Conservation (phyloP, 1,140 invertebrate species). For the Nephila pilipes region DNA sequence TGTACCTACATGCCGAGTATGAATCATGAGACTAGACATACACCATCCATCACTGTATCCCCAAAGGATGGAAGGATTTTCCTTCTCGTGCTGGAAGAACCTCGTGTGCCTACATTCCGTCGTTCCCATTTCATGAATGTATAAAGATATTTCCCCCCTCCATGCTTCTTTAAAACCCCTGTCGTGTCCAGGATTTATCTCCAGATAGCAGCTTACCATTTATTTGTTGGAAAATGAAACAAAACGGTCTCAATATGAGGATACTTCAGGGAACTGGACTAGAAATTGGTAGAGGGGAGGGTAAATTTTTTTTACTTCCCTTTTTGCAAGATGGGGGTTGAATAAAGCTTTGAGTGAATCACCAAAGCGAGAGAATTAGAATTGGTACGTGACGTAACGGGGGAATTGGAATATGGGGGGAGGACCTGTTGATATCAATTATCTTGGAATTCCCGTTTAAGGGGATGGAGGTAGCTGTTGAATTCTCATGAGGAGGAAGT, state of each 20-base stretch:
- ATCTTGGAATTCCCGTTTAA: slow-evolving; percentile 36
- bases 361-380: neutral
- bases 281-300: slow-evolving; percentile 41
- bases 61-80: slow-evolving; percentile 63
- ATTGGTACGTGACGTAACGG: slow-evolving; percentile 25
- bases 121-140: slow-evolving; percentile 41
- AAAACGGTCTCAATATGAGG: slow-evolving; percentile 32
- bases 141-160: slow-evolving; percentile 59
- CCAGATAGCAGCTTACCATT: slow-evolving; percentile 43
- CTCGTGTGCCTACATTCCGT: slow-evolving; percentile 24
- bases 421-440: slow-evolving; percentile 73
- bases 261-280: slow-evolving; percentile 7
- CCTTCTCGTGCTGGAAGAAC: neutral
- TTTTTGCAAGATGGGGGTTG: slow-evolving; percentile 4
- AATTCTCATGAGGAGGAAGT: slow-evolving; percentile 21
- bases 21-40: slow-evolving; percentile 65
- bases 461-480: neutral
- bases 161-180: neutral
- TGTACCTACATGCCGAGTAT: slow-evolving; percentile 32
- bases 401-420: neutral
- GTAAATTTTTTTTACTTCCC: slow-evolving; percentile 30
- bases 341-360: neutral
- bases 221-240: slow-evolving; percentile 66
- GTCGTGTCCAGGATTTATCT: slow-evolving; percentile 62
- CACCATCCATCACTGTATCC: slow-evolving; percentile 66